phyloP scores from a whole-genome alignment of 2,888 invertebrate species.

The Hermodice carunculata region DNA sequence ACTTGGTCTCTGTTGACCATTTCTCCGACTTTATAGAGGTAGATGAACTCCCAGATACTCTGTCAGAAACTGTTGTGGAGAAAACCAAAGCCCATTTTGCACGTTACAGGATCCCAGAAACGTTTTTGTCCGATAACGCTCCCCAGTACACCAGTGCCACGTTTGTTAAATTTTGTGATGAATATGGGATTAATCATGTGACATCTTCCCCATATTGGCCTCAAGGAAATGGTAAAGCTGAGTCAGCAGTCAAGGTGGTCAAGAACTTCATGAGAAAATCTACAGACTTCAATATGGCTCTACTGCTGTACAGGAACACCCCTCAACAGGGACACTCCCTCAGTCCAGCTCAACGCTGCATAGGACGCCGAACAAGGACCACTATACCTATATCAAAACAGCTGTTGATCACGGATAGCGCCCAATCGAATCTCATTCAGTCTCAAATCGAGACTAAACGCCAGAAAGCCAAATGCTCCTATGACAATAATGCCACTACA shows the following conservation, averaged over 20 bases:
- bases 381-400: too few species aligned
- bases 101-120: neutral
- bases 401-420: too few species aligned
- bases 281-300: neutral
- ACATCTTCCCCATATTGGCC: conserved; percentile 9
- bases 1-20: conserved; percentile 13
- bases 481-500: too few species aligned
- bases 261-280: neutral
- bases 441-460: too few species aligned
- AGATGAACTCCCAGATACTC: conserved; percentile 4
- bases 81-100: conserved; percentile 11
- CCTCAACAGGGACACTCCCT: conserved; percentile 10
- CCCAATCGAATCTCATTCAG: too few species aligned
- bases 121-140: conserved; percentile 1
- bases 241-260: neutral
- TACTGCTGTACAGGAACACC: conserved; percentile 14
- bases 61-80: neutral
- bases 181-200: conserved; percentile 7
- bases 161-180: neutral
- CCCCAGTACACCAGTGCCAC: neutral
- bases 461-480: too few species aligned
- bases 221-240: conserved; percentile 16
- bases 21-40: conserved; percentile 10
- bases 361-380: neutral
- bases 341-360: conserved; percentile 12